phyloP scores from a whole-genome alignment of 2,113 vertebrate genomes.

The Natator depressus region DNA sequence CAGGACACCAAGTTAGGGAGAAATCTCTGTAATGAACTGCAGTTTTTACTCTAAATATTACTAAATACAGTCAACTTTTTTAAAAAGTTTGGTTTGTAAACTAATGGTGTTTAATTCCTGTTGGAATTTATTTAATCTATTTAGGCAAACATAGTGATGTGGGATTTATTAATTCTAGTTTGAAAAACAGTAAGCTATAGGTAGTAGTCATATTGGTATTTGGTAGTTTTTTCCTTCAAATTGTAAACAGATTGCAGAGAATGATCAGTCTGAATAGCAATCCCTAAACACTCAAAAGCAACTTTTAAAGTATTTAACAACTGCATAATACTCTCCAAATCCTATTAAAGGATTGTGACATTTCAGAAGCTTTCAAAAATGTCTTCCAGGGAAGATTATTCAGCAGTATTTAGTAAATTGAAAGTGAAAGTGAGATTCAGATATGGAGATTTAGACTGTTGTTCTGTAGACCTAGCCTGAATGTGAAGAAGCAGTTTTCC shows the following conservation, averaged over 20 bases:
- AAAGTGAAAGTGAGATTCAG: constrained; percentile 62
- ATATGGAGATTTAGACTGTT: constrained; percentile 14
- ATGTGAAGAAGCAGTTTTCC: neutral
- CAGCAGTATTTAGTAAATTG: constrained; percentile 52
- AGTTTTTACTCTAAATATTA: neutral
- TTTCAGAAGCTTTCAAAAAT: constrained; percentile 49
- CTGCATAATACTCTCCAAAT: constrained; percentile 27
- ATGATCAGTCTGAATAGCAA: neutral
- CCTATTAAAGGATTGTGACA: constrained; percentile 20
- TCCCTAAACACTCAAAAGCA: neutral
- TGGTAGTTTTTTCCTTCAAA: neutral
- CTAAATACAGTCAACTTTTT: neutral
- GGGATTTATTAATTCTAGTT: neutral
- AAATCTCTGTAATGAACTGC: neutral
- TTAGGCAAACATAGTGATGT: neutral
- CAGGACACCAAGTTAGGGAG: neutral
- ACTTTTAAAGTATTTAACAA: constrained; percentile 4
- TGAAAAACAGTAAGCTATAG: neutral
- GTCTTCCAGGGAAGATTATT: constrained; percentile 67
- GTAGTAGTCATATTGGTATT: neutral
- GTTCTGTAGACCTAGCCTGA: neutral
- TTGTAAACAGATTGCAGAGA: neutral
- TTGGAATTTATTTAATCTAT: neutral
- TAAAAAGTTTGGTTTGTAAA: neutral
- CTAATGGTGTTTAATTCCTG: neutral